A percentile compares a stretch with the other conserved stretches of the same genome.
phyloP scores from a whole-genome alignment of 2,113 vertebrate genomes.

The Heterochromis multidens region DNA sequence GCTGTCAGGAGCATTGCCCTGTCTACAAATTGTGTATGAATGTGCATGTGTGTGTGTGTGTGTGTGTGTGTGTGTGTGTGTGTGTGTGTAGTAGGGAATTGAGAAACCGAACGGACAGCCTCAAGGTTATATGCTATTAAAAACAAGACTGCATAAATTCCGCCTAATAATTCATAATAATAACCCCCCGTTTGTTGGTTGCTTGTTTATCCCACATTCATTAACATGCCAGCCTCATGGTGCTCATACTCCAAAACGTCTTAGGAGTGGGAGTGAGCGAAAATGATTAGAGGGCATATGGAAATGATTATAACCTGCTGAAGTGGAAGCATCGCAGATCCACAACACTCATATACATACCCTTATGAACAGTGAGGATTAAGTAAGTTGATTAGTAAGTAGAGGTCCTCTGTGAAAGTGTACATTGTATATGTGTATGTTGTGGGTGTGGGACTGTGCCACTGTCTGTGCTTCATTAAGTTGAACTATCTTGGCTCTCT shows the following conservation, averaged over 20 bases:
- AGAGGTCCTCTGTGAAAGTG: not conserved
- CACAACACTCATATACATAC: not conserved
- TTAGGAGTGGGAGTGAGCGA: slow-evolving; percentile 37
- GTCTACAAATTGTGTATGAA: slow-evolving; percentile 11
- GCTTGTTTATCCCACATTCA: slow-evolving; percentile 58
- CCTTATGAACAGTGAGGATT: slow-evolving; percentile 15
- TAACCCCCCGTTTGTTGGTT: slow-evolving; percentile 43
- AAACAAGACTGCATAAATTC: slow-evolving; percentile 59
- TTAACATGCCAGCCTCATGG: slow-evolving; percentile 54
- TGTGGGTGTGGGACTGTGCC: not conserved
- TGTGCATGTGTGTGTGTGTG: not conserved
- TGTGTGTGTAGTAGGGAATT: not conserved
- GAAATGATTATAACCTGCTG: slow-evolving; percentile 54
- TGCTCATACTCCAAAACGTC: slow-evolving; percentile 39
- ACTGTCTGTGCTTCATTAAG: slow-evolving; percentile 5
- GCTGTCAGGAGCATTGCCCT: slow-evolving; percentile 48
- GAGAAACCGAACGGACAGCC: slow-evolving; percentile 27
- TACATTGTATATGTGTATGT: not conserved
- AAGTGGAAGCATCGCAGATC: slow-evolving; percentile 29
- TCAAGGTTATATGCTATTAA: slow-evolving; percentile 68
- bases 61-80: not conserved
- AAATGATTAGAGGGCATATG: slow-evolving; percentile 62
- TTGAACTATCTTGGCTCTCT: slow-evolving; percentile 39
- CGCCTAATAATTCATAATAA: slow-evolving; percentile 67
- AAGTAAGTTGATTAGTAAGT: not conserved